phyloP scores from a whole-genome alignment of 2,113 vertebrate genomes.

The Aphelocoma coerulescens region DNA sequence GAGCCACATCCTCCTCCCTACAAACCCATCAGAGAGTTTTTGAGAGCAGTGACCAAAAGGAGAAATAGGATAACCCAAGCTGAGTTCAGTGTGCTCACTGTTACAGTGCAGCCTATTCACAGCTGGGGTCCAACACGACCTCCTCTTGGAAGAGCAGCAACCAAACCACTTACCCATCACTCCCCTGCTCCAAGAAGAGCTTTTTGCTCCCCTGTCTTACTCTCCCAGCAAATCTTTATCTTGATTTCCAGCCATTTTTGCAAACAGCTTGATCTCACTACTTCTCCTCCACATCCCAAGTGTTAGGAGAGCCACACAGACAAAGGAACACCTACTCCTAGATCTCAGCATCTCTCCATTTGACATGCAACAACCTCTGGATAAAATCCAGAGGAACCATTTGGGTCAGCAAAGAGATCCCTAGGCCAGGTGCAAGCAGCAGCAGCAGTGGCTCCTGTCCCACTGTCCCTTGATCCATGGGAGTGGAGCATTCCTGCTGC shows the following conservation, averaged over 20 bases:
- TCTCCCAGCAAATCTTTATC: neutral
- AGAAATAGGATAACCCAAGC: neutral
- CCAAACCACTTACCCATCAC: neutral
- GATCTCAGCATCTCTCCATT: neutral
- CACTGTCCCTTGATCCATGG: fast-evolving
- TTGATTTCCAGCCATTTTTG: neutral
- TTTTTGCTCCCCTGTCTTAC: neutral
- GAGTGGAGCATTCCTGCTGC: neutral
- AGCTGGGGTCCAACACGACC: neutral
- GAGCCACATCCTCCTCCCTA: neutral
- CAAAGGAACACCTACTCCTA: neutral
- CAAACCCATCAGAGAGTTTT: neutral
- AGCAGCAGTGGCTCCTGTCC: neutral
- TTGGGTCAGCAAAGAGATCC: neutral
- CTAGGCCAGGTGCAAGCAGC: neutral
- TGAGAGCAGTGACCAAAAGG: neutral
- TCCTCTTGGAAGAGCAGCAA: neutral
- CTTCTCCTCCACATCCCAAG: neutral
- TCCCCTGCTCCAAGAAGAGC: neutral
- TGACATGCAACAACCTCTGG: neutral
- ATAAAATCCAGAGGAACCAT: neutral
- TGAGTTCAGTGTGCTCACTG: neutral
- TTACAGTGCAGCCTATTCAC: neutral
- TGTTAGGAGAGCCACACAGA: neutral
- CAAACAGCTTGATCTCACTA: neutral